Percentiles rank a stretch among this genome's conserved stretches.
Conservation (phyloP, 2,113 vertebrate genomes). For the Cephalopholis sonnerati region DNA sequence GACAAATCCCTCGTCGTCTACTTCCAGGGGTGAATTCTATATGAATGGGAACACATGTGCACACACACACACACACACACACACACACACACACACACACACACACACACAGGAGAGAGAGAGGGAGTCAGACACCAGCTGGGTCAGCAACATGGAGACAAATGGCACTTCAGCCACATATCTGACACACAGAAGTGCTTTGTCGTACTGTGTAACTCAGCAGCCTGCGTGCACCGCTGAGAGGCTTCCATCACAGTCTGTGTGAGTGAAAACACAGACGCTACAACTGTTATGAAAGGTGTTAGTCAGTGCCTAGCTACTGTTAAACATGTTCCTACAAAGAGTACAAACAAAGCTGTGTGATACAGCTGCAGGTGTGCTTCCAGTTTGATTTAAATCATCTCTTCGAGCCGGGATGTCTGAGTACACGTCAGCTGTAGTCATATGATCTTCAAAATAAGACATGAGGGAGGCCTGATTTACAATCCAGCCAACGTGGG, state of each 20-base stretch:
- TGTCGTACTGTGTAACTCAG: conserved; percentile 6
- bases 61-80: conserved; percentile 32
- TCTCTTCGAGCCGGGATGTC: not conserved
- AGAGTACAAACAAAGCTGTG: conserved; percentile 5
- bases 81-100: conserved; percentile 36
- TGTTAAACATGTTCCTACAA: not conserved
- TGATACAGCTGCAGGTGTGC: not conserved
- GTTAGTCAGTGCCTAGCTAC: conserved; percentile 9
- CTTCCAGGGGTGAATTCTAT: conserved; percentile 89
- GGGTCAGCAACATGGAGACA: conserved; percentile 45
- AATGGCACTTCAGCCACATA: conserved; percentile 11
- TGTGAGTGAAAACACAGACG: conserved; percentile 10
- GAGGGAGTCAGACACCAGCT: conserved; percentile 42
- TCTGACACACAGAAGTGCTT: conserved; percentile 24
- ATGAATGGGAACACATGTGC: conserved; percentile 16
- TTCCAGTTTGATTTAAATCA: not conserved
- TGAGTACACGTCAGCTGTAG: not conserved
- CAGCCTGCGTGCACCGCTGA: not conserved
- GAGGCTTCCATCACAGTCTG: conserved; percentile 17
- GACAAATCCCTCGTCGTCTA: conserved; percentile 96
- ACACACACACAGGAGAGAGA: conserved; percentile 30
- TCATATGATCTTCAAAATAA: conserved; percentile 32
- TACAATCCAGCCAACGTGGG: not conserved
- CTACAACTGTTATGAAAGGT: not conserved
- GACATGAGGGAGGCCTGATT: not conserved